A percentile compares a stretch with the other conserved stretches of the same genome.
These are phyloP conservation scores for Anarhynchus alexandrinus DNA, from an alignment of 2,113 vertebrate species.

Conservation along the genomic window DNA sequence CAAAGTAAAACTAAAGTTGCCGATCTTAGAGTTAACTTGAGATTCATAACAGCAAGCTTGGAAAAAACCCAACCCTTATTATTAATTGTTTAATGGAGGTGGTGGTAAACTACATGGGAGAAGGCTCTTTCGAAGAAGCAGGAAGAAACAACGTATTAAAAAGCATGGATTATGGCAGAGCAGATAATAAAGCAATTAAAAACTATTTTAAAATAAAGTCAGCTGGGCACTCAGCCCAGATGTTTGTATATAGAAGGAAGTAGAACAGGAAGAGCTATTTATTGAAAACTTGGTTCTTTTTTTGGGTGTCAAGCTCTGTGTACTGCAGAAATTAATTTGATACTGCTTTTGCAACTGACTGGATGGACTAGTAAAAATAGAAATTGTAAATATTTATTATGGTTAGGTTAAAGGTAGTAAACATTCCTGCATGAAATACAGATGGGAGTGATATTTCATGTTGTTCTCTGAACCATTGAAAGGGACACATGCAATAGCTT, in stretches of 20 bases:
- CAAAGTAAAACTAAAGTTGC: not conserved
- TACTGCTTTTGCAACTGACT: not conserved
- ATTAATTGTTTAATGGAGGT: not conserved
- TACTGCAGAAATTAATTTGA: not conserved
- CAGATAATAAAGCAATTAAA: conserved; percentile 45
- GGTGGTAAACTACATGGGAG: not conserved
- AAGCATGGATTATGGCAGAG: conserved; percentile 14
- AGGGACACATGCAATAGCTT: not conserved
- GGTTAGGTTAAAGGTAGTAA: not conserved
- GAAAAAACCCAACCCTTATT: not conserved
- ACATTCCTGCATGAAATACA: not conserved
- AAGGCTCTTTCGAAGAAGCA: conserved; percentile 37
- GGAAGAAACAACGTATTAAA: not conserved
- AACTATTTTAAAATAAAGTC: conserved; percentile 4
- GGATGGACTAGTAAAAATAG: not conserved
- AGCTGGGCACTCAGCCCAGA: conserved; percentile 8
- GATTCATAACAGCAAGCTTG: not conserved
- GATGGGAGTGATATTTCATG: not conserved
- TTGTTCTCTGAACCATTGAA: not conserved
- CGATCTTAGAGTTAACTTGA: not conserved
- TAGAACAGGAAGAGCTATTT: conserved; percentile 30
- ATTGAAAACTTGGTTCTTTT: not conserved
- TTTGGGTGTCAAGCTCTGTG: not conserved
- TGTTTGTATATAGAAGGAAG: conserved; percentile 39
- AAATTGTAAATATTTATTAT: conserved; percentile 4